Conservation (phyloP, 2,888 invertebrate species). For the Lasioglossum calceatum region DNA sequence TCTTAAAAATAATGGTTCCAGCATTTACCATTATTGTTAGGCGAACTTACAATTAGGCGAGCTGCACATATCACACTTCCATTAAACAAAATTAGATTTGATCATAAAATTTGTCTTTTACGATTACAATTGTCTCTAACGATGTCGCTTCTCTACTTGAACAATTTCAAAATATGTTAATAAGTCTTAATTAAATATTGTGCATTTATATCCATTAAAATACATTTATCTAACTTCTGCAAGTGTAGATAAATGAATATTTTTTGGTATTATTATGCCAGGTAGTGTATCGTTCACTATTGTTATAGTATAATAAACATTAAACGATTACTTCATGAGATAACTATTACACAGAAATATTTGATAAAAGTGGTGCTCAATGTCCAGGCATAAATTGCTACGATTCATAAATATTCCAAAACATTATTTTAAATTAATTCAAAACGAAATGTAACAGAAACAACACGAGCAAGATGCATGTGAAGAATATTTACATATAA, state of each 20-base stretch:
- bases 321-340: background rate
- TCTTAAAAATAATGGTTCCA: background rate
- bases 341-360: background rate
- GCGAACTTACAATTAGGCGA: no score
- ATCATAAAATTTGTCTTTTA: background rate
- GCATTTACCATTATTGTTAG: background rate
- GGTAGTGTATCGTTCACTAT: background rate
- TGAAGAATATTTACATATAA: background rate
- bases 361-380: background rate
- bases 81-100: no score
- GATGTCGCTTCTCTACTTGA: background rate
- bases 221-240: background rate
- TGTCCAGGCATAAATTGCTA: background rate
- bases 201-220: background rate
- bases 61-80: no score
- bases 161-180: background rate
- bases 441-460: background rate
- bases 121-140: background rate
- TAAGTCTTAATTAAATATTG: background rate
- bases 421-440: background rate
- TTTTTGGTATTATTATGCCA: background rate
- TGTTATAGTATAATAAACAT: background rate
- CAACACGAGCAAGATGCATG: background rate
- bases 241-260: background rate
- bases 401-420: constrained; percentile 13